Evolutionary conservation across 1,140 invertebrate species (phyloP).

Genomic region (Aricia agestis): DNA sequence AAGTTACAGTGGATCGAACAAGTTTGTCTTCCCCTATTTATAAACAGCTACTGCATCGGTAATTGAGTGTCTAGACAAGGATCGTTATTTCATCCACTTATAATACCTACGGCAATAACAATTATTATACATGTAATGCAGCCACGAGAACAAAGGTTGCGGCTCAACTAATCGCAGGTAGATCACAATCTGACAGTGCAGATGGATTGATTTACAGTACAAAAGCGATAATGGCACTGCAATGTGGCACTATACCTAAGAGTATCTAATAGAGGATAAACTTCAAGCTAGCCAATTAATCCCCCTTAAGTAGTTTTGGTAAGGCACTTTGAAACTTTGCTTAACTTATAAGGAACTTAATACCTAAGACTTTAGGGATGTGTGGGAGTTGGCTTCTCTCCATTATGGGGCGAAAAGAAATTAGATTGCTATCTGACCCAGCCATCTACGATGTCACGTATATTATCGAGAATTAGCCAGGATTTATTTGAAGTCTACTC

Average conservation of each 20-base stretch:
- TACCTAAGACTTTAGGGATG: background rate
- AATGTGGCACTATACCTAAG: constrained; percentile 30
- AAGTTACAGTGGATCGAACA: background rate
- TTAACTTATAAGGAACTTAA: background rate
- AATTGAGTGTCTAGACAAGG: background rate
- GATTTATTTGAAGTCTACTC: background rate
- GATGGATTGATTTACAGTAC: constrained; percentile 53
- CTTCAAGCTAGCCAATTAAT: background rate
- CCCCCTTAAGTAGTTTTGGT: background rate
- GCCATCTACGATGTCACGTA: background rate
- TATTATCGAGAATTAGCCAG: background rate
- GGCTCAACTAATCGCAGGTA: constrained; percentile 35
- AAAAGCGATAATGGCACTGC: constrained; percentile 57
- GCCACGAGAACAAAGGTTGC: constrained; percentile 35
- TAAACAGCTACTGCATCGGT: background rate
- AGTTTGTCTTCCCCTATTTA: background rate
- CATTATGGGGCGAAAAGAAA: background rate
- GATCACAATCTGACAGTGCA: constrained; percentile 55
- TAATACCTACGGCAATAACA: constrained; percentile 4
- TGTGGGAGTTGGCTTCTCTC: background rate
- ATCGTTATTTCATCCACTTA: constrained; percentile 10
- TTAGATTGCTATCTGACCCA: background rate
- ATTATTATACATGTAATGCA: constrained; percentile 9
- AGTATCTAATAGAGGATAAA: background rate
- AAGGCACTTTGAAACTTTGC: background rate